Evolutionary conservation across 2,113 vertebrate genomes (phyloP).

Genomic region (Chamaea fasciata): DNA sequence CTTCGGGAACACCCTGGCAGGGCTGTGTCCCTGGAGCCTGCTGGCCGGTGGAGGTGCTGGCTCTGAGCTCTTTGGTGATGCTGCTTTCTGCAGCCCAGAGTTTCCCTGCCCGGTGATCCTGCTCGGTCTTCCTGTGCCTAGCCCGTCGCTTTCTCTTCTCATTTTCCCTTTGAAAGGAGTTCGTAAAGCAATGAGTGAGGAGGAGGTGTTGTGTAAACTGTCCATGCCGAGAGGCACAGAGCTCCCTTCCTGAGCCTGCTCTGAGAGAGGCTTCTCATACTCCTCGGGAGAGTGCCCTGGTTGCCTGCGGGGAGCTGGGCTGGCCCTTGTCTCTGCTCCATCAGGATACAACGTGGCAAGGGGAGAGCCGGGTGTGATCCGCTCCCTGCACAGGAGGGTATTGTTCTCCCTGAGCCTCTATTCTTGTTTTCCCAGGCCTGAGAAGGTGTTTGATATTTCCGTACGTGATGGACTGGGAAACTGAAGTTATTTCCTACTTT

Average conservation of each 20-base stretch:
- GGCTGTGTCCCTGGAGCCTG: background rate
- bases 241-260: background rate
- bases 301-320: background rate
- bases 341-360: background rate
- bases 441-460: background rate
- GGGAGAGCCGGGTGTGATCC: background rate
- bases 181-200: background rate
- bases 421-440: background rate
- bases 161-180: background rate
- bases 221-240: background rate
- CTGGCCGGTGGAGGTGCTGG: fast-evolving
- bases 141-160: background rate
- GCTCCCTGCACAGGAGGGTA: background rate
- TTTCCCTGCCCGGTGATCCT: background rate
- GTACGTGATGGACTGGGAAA: background rate
- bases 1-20: fast-evolving
- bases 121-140: fast-evolving
- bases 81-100: background rate
- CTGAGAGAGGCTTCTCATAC: fast-evolving
- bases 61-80: background rate
- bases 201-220: background rate
- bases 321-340: background rate
- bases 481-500: background rate
- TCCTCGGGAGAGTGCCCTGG: background rate
- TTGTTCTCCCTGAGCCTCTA: background rate